phyloP scores from a whole-genome alignment of 2,888 invertebrate species.

The Melinaea menophilus region DNA sequence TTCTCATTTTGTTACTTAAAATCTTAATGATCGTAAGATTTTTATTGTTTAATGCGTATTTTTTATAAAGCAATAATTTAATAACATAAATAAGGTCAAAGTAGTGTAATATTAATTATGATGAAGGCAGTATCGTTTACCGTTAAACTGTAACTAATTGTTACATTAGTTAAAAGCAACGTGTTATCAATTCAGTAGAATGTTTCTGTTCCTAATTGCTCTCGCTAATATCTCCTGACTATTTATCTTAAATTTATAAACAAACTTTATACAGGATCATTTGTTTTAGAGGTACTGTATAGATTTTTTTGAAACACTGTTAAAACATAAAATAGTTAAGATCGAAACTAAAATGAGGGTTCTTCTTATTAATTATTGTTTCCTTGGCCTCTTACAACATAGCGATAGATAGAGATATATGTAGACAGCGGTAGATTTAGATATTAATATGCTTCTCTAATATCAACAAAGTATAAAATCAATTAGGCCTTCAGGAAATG shows the following conservation, averaged over 20 bases:
- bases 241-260: background rate
- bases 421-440: no score
- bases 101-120: conserved; percentile 11
- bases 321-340: background rate
- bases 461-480: background rate
- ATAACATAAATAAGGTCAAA: background rate
- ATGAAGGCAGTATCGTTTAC: conserved; percentile 13
- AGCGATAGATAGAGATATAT: no score
- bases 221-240: conserved; percentile 9
- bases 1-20: no score
- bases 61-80: no score
- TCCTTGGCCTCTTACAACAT: no score
- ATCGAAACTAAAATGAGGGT: no score
- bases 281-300: background rate
- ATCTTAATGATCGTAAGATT: no score
- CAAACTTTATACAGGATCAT: background rate
- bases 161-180: conserved; percentile 17
- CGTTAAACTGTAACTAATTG: conserved; percentile 13
- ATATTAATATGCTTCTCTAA: background rate
- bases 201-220: conserved; percentile 16
- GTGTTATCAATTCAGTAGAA: conserved; percentile 14
- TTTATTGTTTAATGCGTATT: no score
- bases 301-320: background rate
- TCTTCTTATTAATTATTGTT: no score
- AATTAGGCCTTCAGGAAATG: conserved; percentile 1